Evolutionary conservation across 2,888 invertebrate genomes (phyloP).

Genomic region (Strigamia transsilvanica): DNA sequence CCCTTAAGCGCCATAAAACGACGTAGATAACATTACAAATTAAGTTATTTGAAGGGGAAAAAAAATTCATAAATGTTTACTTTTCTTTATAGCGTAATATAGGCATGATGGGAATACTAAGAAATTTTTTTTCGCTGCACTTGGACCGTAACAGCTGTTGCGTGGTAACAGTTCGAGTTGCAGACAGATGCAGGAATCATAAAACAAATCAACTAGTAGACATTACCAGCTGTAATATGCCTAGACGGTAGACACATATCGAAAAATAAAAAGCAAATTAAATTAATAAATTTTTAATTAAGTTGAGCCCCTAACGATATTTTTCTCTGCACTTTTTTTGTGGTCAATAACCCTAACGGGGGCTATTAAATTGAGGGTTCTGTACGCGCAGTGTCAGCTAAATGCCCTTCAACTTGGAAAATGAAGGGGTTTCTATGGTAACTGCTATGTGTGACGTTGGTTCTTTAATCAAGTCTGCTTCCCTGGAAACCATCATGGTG

Average conservation of each 20-base stretch:
- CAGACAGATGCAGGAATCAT: not conserved
- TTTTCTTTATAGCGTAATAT: too few relatives aligned
- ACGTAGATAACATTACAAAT: not conserved
- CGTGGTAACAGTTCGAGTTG: not conserved
- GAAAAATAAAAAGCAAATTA: not conserved
- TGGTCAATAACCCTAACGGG: not conserved
- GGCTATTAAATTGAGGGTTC: not conserved
- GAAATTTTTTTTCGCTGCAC: too few relatives aligned
- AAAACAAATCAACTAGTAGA: not conserved
- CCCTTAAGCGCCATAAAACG: not conserved
- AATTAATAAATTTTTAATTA: too few relatives aligned
- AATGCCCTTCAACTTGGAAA: constrained; percentile 8
- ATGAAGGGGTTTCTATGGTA: not conserved
- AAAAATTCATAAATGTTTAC: not conserved
- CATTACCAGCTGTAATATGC: not conserved
- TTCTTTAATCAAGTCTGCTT: not conserved
- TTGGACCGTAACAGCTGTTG: not conserved
- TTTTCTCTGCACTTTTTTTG: too few relatives aligned
- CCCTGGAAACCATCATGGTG: not conserved
- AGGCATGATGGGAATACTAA: too few relatives aligned
- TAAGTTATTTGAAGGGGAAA: not conserved
- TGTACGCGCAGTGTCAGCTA: not conserved
- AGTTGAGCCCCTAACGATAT: too few relatives aligned
- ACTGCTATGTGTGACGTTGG: not conserved
- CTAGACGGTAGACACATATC: not conserved